A percentile compares a stretch with the other conserved stretches of the same genome.
Conservation (phyloP, 2,888 invertebrate species). For the Lithophane semibrunnea region DNA sequence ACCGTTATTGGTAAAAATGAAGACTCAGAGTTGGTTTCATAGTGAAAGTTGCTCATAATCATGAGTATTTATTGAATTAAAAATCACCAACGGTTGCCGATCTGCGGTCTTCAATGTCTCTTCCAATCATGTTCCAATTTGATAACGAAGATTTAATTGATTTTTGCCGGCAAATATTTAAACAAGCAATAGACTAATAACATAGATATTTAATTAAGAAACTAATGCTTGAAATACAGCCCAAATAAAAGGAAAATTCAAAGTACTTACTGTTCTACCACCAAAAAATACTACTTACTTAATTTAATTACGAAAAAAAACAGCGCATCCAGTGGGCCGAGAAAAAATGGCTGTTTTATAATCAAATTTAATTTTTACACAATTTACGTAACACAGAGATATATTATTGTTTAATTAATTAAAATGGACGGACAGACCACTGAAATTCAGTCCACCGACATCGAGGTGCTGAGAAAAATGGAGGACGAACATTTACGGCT, state of each 20-base stretch:
- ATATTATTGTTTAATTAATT: constrained; percentile 56
- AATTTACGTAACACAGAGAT: constrained; percentile 45
- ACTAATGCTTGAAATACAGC: constrained; percentile 15
- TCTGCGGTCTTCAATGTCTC: neutral
- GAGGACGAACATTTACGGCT: constrained; percentile 85
- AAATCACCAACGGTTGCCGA: neutral
- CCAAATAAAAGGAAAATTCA: neutral
- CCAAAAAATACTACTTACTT: neutral
- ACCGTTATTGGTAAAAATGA: too few species aligned
- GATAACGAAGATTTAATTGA: constrained; percentile 5
- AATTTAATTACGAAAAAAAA: constrained; percentile 29
- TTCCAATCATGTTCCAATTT: neutral
- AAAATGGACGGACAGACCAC: constrained; percentile 64
- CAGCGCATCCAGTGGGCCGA: constrained; percentile 55
- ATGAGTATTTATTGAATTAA: too few species aligned
- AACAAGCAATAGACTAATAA: neutral
- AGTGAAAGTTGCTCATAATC: too few species aligned
- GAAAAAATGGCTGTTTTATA: constrained; percentile 34
- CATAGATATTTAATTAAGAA: constrained; percentile 18
- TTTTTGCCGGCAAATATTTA: constrained; percentile 9
- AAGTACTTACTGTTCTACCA: neutral
- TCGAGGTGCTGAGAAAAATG: constrained; percentile 81
- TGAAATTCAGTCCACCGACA: constrained; percentile 69
- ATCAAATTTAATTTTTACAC: constrained; percentile 50
- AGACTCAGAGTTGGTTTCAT: too few species aligned